Base-by-base conservation (phyloP, 2,797 vertebrate genomes). In the Paramormyrops hopkinsi region DNA sequence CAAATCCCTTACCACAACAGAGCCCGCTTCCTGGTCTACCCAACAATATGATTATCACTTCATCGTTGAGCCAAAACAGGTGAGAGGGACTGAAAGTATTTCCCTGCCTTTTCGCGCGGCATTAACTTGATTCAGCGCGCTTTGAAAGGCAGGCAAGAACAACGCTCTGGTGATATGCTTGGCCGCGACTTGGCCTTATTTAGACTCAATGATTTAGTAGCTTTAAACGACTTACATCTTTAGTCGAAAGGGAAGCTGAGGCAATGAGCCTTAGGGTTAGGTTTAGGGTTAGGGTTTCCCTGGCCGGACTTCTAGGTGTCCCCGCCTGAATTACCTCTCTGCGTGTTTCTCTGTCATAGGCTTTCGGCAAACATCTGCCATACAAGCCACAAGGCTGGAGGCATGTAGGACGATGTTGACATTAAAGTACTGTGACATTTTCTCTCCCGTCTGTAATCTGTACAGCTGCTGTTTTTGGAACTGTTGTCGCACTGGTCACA, bases 161-260 rank as follows among this genome's bases (percentile, higher is more conserved):
- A 94, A 95, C 94, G 94, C 1, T 89, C 69, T 90, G 90, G 88
- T 95, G 93, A 93, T 94, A 93, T 94, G 91, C 92, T 96, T 95
- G 94, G 94, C 94, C 8, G n/a, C 56, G 11, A 56, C 56, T 11
- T 22, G 50, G 44, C 89, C 88, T 91, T 89, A 89, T 91, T 87
- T 87, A 90, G 82, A 90, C 59, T n/a, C 59, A 79, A 79, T 84
- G 46, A 73, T 86, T 89, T 69, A 82, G 89, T 56, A 88, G 88
- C 33, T 29, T n/a, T 89, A 89, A 84, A 92, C 84, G 85, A 56
- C 88, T 50, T 73, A 90, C 92, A 91, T 91, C 46, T 88, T 51
- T 85, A 90, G 90, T 92, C 90, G 89, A 93, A 93, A 90, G 89
- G 90, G 86, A 53, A 33, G 59, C 41, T 4, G 33, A 84, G 85